These are phyloP conservation scores for Manis pentadactyla DNA, from an alignment of 2,797 vertebrate species.

Conservation along the genomic window DNA sequence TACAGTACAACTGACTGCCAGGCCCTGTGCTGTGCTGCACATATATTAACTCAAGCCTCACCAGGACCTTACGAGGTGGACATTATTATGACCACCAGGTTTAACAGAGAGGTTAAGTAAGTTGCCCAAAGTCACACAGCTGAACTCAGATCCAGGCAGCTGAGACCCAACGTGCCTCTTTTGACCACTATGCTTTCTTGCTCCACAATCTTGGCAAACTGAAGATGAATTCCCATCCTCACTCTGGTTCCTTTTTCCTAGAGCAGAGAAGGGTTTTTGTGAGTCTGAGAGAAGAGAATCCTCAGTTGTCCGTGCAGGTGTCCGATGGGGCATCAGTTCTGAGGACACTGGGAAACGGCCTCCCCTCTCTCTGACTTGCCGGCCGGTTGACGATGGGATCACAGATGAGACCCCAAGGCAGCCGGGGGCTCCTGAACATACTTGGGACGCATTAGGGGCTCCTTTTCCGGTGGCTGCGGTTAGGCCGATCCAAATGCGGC, in stretches of 20 bases:
- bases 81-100: background rate
- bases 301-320: background rate
- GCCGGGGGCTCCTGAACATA: background rate
- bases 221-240: fast-evolving
- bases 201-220: fast-evolving
- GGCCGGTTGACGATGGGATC: fast-evolving
- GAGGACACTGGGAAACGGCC: background rate
- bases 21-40: background rate
- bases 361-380: background rate
- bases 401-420: background rate
- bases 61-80: background rate
- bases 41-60: background rate
- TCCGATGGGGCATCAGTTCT: background rate
- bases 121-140: background rate
- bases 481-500: background rate
- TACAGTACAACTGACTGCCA: background rate
- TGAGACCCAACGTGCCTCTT: background rate
- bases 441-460: background rate
- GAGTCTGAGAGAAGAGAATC: background rate
- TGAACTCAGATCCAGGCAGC: background rate
- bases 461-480: fast-evolving
- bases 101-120: background rate
- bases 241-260: background rate
- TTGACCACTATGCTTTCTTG: fast-evolving
- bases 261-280: background rate